Conservation (phyloP, 2,797 vertebrate species). For the Acanthis flammea region DNA sequence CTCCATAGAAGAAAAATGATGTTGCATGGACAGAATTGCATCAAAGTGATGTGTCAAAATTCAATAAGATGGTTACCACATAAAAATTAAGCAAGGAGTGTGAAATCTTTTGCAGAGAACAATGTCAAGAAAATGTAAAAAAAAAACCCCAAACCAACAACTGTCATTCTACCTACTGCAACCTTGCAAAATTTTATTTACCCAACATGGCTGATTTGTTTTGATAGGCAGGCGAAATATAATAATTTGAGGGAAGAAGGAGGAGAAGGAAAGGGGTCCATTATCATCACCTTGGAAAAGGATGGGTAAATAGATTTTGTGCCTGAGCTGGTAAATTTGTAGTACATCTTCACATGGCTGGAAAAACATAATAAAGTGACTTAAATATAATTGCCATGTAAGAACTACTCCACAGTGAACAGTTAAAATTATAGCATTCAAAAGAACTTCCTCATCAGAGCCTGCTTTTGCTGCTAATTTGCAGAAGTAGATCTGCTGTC, state of each 20-base stretch:
- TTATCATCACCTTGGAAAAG: not conserved
- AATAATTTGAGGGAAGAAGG: not conserved
- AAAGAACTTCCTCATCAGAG: conserved; percentile 19
- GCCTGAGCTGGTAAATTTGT: conserved; percentile 16
- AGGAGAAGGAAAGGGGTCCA: not conserved
- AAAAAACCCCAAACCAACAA: not conserved
- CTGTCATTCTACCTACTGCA: not conserved
- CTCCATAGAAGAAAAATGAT: not conserved
- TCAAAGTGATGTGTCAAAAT: not conserved
- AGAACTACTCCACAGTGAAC: conserved; percentile 7
- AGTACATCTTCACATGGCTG: conserved; percentile 24
- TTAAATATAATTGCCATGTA: conserved; percentile 28
- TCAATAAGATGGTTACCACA: not conserved
- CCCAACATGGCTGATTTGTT: conserved; percentile 16
- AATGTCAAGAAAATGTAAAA: not conserved
- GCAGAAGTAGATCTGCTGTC: conserved; percentile 5
- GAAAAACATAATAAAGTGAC: conserved; percentile 25
- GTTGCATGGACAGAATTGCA: not conserved
- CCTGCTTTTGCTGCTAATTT: conserved; percentile 43
- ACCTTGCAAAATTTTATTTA: conserved; percentile 28
- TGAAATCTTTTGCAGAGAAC: not conserved
- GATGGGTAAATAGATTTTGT: conserved; percentile 17
- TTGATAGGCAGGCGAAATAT: conserved; percentile 22
- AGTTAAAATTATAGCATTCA: conserved; percentile 34
- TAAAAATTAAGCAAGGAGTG: not conserved